A percentile compares a stretch with the other conserved stretches of the same genome.
phyloP scores from a whole-genome alignment of 53 echinoderm and acorn worm species.

The Echinometra lucunter region DNA sequence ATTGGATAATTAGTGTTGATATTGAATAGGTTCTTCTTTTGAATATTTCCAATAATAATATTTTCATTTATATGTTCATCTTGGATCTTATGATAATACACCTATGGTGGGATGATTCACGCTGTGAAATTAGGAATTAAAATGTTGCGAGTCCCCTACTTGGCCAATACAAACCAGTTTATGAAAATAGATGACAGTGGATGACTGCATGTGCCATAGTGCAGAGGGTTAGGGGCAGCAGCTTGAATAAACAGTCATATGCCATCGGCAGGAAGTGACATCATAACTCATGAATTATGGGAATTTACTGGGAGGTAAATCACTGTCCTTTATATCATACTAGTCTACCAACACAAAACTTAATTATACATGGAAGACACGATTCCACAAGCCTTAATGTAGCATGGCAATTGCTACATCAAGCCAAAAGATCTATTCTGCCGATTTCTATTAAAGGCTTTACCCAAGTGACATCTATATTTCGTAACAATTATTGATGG shows the following conservation, averaged over 20 bases:
- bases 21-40: not conserved
- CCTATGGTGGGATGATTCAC: not conserved
- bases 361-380: not conserved
- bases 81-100: not conserved
- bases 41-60: not conserved
- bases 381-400: no score
- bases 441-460: no score
- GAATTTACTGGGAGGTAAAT: not conserved
- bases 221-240: not conserved
- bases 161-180: not conserved
- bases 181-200: not conserved
- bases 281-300: conserved; percentile 3
- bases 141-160: not conserved
- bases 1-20: not conserved
- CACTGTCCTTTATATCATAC: not conserved
- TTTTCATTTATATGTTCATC: not conserved
- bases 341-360: not conserved
- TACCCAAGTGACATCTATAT: no score
- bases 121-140: not conserved
- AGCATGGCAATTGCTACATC: no score
- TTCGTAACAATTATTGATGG: no score
- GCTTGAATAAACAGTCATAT: not conserved
- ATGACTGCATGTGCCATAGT: not conserved
- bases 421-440: no score
- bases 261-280: not conserved